phyloP scores from a whole-genome alignment of 2,113 vertebrate genomes.

The Peromyscus leucopus region DNA sequence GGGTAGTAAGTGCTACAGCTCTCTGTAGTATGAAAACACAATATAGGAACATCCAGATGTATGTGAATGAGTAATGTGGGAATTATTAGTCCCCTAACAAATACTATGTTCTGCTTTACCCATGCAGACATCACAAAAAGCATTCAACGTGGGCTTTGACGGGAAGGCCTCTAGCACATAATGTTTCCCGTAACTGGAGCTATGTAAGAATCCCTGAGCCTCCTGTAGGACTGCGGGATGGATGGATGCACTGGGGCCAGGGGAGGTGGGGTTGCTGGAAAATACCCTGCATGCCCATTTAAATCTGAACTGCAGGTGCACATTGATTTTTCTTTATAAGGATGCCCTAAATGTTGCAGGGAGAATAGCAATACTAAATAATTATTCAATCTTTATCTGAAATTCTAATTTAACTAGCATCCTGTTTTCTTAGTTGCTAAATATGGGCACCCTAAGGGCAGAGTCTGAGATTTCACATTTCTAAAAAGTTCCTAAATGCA shows the following conservation, averaged over 20 bases:
- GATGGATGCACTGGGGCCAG: not conserved
- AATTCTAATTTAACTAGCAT: conserved; percentile 17
- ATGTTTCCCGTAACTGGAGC: not conserved
- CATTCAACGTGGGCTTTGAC: not conserved
- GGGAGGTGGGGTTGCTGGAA: not conserved
- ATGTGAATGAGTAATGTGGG: not conserved
- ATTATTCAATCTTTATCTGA: not conserved
- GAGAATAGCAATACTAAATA: not conserved
- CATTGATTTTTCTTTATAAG: not conserved
- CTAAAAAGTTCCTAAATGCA: not conserved
- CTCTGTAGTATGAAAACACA: not conserved
- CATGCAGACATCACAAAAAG: not conserved
- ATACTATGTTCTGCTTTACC: not conserved
- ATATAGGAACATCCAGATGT: not conserved
- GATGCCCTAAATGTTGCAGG: not conserved
- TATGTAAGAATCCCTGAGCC: not conserved
- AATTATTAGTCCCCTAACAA: not conserved
- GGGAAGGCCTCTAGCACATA: not conserved
- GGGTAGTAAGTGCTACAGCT: not conserved
- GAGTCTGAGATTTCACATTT: not conserved
- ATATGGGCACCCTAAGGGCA: conserved; percentile 15
- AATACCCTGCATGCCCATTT: not conserved
- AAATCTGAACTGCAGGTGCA: not conserved
- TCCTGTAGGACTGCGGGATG: not conserved
- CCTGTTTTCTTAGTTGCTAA: conserved; percentile 44